A percentile compares a stretch with the other conserved stretches of the same genome.
phyloP scores from a whole-genome alignment of 1,140 invertebrate genomes.

The Triops longicaudatus region DNA sequence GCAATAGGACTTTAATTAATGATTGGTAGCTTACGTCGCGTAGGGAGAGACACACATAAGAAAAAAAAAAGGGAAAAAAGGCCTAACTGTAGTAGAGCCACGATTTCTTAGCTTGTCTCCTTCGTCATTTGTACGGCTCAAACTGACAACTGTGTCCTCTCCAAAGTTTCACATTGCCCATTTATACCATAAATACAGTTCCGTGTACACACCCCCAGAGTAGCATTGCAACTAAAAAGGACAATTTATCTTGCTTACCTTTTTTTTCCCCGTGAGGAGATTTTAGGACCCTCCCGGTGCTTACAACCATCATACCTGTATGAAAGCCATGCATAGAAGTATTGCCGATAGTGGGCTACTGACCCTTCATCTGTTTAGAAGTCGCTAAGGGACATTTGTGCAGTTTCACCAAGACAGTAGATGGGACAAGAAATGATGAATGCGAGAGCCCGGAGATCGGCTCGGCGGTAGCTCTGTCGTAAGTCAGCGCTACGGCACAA shows the following conservation, averaged over 20 bases:
- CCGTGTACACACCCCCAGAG: neutral
- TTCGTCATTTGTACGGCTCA: constrained; percentile 11
- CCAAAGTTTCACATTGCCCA: neutral
- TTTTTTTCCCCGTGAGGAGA: neutral
- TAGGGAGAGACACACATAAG: neutral
- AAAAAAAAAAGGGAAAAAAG: neutral
- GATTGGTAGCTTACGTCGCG: neutral
- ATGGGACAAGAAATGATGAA: constrained; percentile 1
- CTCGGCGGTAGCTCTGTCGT: constrained; percentile 1
- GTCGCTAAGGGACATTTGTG: neutral
- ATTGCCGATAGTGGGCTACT: neutral
- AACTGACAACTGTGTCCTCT: neutral
- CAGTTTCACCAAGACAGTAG: neutral
- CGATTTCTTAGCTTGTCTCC: constrained; percentile 1
- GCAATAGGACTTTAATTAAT: constrained; percentile 15
- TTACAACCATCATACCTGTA: neutral
- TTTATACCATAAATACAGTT: neutral
- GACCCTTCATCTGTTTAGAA: neutral
- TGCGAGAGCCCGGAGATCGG: neutral
- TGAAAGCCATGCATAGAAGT: neutral
- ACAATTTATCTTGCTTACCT: neutral
- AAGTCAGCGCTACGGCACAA: constrained; percentile 1
- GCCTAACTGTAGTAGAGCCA: neutral
- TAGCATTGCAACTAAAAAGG: neutral
- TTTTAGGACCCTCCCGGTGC: too few relatives aligned